These are phyloP conservation scores for Pseudorectes ferrugineus DNA, from an alignment of 2,113 vertebrate species.

Conservation along the genomic window DNA sequence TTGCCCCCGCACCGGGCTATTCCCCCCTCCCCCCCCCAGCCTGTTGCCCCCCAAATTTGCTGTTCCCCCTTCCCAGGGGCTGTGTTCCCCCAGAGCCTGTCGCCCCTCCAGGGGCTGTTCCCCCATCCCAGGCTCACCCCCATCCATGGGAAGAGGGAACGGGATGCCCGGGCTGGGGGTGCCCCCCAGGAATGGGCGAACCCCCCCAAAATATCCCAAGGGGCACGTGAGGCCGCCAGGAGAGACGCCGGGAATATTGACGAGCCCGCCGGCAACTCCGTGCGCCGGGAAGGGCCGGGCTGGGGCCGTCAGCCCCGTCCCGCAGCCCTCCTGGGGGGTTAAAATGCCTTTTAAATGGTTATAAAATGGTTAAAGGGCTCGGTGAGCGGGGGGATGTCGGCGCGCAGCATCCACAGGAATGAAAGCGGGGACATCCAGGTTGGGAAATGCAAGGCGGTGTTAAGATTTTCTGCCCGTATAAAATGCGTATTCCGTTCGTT, in stretches of 20 bases:
- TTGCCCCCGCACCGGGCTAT: too few species aligned
- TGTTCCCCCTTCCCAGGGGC: too few species aligned
- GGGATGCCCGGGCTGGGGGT: background rate
- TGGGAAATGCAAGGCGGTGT: background rate
- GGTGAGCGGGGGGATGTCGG: background rate
- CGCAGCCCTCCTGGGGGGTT: background rate
- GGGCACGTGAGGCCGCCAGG: background rate
- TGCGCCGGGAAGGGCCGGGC: background rate
- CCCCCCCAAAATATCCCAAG: rapidly evolving
- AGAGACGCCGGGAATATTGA: background rate
- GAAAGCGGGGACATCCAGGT: background rate
- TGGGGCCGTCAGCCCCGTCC: background rate
- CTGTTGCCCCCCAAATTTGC: too few species aligned
- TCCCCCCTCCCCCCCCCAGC: too few species aligned
- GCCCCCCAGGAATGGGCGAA: background rate
- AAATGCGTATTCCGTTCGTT: background rate
- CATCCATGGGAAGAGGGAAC: rapidly evolving
- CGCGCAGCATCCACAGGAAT: background rate
- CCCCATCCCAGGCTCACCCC: background rate
- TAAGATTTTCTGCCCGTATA: background rate
- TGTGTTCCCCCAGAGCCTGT: background rate
- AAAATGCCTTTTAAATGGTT: rapidly evolving
- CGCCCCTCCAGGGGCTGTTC: too few species aligned
- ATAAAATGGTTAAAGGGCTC: background rate
- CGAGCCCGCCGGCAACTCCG: background rate